Conservation (phyloP, 2,797 vertebrate species). For the Danio albolineatus region DNA sequence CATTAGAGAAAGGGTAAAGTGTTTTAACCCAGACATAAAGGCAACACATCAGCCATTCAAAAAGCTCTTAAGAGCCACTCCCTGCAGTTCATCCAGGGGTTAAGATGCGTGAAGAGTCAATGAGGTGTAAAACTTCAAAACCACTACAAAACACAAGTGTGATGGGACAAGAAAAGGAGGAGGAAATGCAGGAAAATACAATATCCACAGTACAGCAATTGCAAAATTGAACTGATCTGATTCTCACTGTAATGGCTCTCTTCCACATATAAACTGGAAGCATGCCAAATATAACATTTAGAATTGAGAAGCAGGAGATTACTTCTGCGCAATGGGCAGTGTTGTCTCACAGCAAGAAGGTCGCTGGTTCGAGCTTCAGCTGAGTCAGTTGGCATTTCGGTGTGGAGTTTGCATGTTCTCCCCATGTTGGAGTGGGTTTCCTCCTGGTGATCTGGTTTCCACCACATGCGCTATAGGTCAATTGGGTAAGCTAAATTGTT, state of each 20-base stretch:
- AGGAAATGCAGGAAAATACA: neutral
- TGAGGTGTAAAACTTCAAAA: conserved; percentile 19
- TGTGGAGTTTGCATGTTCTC: too few relatives aligned
- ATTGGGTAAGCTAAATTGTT: too few relatives aligned
- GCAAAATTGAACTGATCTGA: neutral
- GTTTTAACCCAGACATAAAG: conserved; percentile 20
- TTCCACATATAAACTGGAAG: neutral
- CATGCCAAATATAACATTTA: conserved; percentile 10
- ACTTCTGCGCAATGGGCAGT: too few relatives aligned
- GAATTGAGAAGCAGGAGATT: neutral
- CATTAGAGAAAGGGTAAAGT: neutral
- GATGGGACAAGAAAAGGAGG: neutral
- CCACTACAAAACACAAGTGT: conserved; percentile 4
- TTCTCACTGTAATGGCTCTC: neutral
- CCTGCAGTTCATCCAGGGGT: conserved; percentile 34
- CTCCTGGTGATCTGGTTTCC: too few relatives aligned
- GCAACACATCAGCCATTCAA: conserved; percentile 38
- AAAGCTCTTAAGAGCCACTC: conserved; percentile 35
- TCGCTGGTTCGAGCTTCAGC: too few relatives aligned
- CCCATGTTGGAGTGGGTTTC: too few relatives aligned
- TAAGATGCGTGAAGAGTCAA: conserved; percentile 45
- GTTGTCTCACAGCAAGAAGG: too few relatives aligned
- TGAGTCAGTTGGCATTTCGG: too few relatives aligned
- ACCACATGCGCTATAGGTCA: too few relatives aligned
- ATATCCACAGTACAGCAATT: neutral